phyloP scores from a whole-genome alignment of 1,140 invertebrate species.

The Calosoma granatense region DNA sequence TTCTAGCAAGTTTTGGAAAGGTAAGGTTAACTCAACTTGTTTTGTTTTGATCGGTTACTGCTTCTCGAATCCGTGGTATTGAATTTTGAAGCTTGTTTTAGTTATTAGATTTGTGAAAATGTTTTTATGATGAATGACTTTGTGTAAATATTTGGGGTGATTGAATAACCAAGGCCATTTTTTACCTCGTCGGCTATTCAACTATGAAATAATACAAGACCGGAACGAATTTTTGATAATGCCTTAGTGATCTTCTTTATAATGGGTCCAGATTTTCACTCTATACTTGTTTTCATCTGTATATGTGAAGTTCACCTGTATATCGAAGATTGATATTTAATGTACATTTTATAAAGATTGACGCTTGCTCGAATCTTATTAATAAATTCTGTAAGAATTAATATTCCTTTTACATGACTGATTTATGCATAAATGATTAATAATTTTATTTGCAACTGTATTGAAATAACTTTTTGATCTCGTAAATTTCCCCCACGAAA shows the following conservation, averaged over 20 bases:
- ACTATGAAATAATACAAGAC: background rate
- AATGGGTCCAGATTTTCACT: background rate
- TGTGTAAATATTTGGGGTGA: background rate
- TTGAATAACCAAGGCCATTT: background rate
- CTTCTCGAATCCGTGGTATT: background rate
- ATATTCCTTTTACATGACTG: too few species aligned
- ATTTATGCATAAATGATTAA: too few species aligned
- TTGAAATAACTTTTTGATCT: too few species aligned
- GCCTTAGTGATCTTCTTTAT: background rate
- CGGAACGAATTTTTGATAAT: background rate
- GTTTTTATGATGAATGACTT: background rate
- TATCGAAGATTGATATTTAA: too few species aligned
- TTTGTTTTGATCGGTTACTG: slow-evolving; percentile 2
- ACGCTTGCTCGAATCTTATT: too few species aligned
- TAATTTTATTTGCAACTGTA: too few species aligned
- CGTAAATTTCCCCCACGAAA: too few species aligned
- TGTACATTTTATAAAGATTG: too few species aligned
- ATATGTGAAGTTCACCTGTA: too few species aligned
- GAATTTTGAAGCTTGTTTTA: too few species aligned
- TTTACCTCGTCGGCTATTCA: background rate
- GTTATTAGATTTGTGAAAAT: too few species aligned
- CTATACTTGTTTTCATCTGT: background rate
- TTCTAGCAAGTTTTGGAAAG: background rate
- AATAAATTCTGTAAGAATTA: too few species aligned
- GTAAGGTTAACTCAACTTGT: background rate